phyloP scores from a whole-genome alignment of 2,797 vertebrate species.

The Lepilemur septentrionalis region DNA sequence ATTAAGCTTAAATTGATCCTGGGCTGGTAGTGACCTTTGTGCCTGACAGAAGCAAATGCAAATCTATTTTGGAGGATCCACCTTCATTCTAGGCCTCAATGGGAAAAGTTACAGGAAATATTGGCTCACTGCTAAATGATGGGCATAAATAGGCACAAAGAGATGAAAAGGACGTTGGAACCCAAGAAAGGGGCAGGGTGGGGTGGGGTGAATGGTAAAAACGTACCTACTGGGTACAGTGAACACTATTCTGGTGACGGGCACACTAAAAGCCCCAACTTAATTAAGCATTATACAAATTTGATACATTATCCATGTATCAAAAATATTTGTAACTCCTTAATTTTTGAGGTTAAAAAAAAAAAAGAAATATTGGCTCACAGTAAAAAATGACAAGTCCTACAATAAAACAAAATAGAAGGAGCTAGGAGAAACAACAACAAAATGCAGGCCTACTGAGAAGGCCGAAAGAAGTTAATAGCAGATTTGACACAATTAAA shows the following conservation, averaged over 20 bases:
- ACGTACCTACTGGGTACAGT: background rate
- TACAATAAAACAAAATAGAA: background rate
- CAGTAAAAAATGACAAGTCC: background rate
- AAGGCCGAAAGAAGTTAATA: background rate
- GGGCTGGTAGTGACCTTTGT: background rate
- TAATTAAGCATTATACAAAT: background rate
- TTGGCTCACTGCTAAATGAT: background rate
- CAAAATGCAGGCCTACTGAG: background rate
- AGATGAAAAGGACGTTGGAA: background rate
- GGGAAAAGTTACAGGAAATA: background rate
- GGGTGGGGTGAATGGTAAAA: background rate
- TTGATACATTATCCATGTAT: background rate
- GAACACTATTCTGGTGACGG: background rate
- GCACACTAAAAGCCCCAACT: background rate
- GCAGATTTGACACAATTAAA: background rate
- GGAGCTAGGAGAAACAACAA: background rate
- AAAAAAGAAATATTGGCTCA: background rate
- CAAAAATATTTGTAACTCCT: background rate
- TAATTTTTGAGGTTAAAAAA: background rate
- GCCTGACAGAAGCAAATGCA: background rate
- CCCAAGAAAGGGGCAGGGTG: background rate
- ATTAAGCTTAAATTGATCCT: background rate
- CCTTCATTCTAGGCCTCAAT: background rate
- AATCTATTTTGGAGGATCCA: background rate
- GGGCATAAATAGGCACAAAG: background rate